These are phyloP conservation scores for Ormyrus labotus DNA, from an alignment of 2,888 invertebrate genomes.

Conservation along the genomic window DNA sequence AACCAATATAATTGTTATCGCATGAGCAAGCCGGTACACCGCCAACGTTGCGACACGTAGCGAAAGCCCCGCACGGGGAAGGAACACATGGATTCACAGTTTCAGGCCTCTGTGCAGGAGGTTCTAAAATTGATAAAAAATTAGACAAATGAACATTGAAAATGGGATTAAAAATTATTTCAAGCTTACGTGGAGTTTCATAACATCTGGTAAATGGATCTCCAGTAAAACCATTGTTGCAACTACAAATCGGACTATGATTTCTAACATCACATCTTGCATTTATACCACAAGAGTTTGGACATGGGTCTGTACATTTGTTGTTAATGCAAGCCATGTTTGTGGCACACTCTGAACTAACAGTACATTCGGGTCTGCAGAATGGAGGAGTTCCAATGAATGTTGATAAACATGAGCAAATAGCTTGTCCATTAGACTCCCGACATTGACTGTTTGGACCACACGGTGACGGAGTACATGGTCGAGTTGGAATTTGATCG, in stretches of 20 bases:
- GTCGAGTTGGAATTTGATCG: conserved; percentile 59
- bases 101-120: background rate
- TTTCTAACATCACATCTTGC: conserved; percentile 78
- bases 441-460: conserved; percentile 84
- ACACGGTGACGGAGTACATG: conserved; percentile 80
- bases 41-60: conserved; percentile 78
- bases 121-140: background rate
- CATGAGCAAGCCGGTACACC: conserved; percentile 79
- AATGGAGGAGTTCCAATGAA: conserved; percentile 85
- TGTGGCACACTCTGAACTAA: conserved; percentile 76
- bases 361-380: conserved; percentile 76
- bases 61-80: conserved; percentile 82
- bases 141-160: background rate
- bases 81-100: conserved; percentile 78
- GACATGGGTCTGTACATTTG: conserved; percentile 75
- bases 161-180: background rate
- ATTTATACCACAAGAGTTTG: conserved; percentile 75
- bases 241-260: conserved; percentile 81
- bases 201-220: conserved; percentile 79
- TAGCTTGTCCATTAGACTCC: conserved; percentile 82
- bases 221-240: conserved; percentile 78
- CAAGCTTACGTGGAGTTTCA: conserved; percentile 38
- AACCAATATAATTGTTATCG: conserved; percentile 80
- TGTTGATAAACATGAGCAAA: conserved; percentile 86
- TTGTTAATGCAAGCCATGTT: conserved; percentile 78